A percentile compares a stretch with the other conserved stretches of the same genome.
Conservation (phyloP, 2,113 vertebrate species). For the Colistium nudipinnis region DNA sequence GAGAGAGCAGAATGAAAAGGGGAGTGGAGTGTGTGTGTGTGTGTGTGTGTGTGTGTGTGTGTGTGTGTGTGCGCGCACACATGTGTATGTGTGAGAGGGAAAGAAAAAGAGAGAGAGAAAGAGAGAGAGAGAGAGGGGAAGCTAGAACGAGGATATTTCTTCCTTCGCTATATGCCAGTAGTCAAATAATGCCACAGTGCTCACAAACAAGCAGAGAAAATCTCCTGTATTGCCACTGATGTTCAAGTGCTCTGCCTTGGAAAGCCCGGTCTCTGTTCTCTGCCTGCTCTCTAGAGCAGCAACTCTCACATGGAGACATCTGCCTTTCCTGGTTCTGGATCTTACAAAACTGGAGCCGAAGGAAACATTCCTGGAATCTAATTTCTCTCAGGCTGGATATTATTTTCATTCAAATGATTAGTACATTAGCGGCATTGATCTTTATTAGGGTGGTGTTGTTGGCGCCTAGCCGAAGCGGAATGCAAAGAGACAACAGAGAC, state of each 20-base stretch:
- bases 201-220: slow-evolving; percentile 85
- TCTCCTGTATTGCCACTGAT: slow-evolving; percentile 79
- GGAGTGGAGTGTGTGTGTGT: slow-evolving; percentile 66
- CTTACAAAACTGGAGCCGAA: slow-evolving; percentile 80
- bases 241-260: slow-evolving; percentile 76
- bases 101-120: slow-evolving; percentile 4
- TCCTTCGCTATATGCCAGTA: slow-evolving; percentile 82
- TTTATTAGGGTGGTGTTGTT: slow-evolving; percentile 71
- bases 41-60: slow-evolving; percentile 47
- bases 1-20: slow-evolving; percentile 76
- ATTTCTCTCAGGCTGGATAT: slow-evolving; percentile 81
- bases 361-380: slow-evolving; percentile 76
- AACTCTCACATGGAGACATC: slow-evolving; percentile 76
- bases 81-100: slow-evolving; percentile 2
- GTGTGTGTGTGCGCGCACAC: too few species aligned
- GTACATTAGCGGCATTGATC: slow-evolving; percentile 75
- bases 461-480: slow-evolving; percentile 76
- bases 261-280: slow-evolving; percentile 76
- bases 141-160: slow-evolving; percentile 80
- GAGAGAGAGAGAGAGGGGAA: slow-evolving; percentile 70
- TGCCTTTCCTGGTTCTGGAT: slow-evolving; percentile 79
- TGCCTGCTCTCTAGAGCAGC: slow-evolving; percentile 72
- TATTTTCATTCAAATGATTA: slow-evolving; percentile 78
- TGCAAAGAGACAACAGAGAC: slow-evolving; percentile 81
- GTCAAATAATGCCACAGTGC: slow-evolving; percentile 83